Evolutionary conservation across 1,140 invertebrate genomes (phyloP), one percentile per base, ranked within the genome.

Genomic region (Pinna nobilis): DNA sequence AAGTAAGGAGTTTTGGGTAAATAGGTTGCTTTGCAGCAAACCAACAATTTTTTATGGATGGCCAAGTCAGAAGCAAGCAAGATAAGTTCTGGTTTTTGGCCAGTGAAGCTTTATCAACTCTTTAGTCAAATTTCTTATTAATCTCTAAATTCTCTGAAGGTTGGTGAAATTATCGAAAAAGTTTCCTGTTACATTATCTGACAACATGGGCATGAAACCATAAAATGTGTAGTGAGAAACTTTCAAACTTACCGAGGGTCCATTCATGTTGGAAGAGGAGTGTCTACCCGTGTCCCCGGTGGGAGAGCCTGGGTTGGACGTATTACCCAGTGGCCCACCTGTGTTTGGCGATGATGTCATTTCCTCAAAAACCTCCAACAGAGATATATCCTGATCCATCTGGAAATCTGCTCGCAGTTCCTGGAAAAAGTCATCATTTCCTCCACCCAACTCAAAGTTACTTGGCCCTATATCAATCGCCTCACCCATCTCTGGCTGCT

Each of bases 211-310:
- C 23, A 13, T 53, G 50, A 13, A 18, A 35, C 6, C 57, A 60
- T 9, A 7, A 7, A 7, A 50, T 49, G 50, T 28, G 9, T 50
- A 23, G 30, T 7, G 15, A 3, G 18, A 50, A 50, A 49, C 4
- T 30, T 61, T 20, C 18, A 51, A 32, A 76, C 77, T 75, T 65
- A 82, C 80, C 41, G 76, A 72, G 35, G 67, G 66, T 33, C 78
- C 78, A 75, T 80, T 78, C 49, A 78, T 47, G 64, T 90, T 92
- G 77, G 91, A 93, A 2, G 92, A 92, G 77, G 92, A 92, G 23
- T 92, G 92, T 47, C 88, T 90, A 86, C 76, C 92, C 83, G 78
- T 91, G 85, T 80, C 90, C 51, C 91, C 88, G 30, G 90, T 91
- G 41, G 91, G 91, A 20, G 90, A 91, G 23, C 92, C 92, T 3